These are phyloP conservation scores for Celastrina argiolus DNA, from an alignment of 2,888 invertebrate species.

Conservation along the genomic window DNA sequence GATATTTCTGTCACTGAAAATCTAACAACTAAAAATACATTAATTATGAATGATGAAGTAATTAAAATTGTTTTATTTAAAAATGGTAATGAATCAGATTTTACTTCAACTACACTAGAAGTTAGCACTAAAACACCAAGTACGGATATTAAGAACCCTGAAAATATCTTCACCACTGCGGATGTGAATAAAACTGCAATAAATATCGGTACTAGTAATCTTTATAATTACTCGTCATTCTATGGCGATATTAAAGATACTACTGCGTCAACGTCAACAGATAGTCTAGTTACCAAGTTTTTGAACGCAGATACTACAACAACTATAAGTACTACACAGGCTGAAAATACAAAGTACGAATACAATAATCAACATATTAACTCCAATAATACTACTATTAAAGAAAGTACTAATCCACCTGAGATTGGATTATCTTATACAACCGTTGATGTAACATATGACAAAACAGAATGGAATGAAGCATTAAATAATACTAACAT, in stretches of 20 bases:
- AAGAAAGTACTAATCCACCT: conserved; percentile 2
- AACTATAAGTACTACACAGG: not conserved
- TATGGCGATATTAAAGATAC: not conserved
- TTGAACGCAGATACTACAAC: not conserved
- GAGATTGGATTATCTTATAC: conserved; percentile 10
- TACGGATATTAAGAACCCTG: conserved; percentile 17
- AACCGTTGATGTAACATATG: conserved; percentile 25
- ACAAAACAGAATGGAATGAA: conserved; percentile 30
- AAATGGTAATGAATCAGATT: conserved; percentile 37
- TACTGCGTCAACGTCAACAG: not conserved
- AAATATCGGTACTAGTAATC: not conserved
- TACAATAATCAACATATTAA: not conserved
- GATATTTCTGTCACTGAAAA: conserved; percentile 3
- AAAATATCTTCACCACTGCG: not conserved
- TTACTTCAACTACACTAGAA: conserved; percentile 45
- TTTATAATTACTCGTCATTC: not conserved
- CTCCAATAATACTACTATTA: not conserved
- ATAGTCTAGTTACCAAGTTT: not conserved
- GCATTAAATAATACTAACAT: conserved; percentile 34
- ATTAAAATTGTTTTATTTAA: conserved; percentile 37
- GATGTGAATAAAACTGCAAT: conserved; percentile 6
- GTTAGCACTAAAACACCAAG: conserved; percentile 52
- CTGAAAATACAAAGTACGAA: not conserved
- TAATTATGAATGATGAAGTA: conserved; percentile 34
- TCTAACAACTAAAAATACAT: conserved; percentile 25